A percentile compares a stretch with the other conserved stretches of the same genome.
These are phyloP conservation scores for Syngnathus typhle DNA, from an alignment of 2,113 vertebrate genomes.

Conservation along the genomic window DNA sequence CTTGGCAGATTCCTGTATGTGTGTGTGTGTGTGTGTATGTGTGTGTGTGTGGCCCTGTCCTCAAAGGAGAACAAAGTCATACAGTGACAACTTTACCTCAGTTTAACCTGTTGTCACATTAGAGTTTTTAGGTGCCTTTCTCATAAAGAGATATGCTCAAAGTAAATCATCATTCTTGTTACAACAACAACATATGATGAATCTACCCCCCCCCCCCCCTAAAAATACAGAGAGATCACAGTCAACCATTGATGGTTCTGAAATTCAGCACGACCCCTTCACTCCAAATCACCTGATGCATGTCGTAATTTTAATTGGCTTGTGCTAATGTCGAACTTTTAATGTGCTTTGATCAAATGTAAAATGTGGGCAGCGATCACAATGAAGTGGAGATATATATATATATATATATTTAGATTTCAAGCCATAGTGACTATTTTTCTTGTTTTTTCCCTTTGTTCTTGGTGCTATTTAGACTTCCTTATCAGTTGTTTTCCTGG, in stretches of 20 bases:
- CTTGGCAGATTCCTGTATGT: background rate
- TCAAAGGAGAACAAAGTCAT: constrained; percentile 17
- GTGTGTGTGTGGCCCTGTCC: constrained; percentile 21
- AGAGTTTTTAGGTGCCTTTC: background rate
- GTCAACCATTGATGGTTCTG: constrained; percentile 42
- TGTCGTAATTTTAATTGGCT: background rate
- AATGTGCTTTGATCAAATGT: no score
- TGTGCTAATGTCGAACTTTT: no score
- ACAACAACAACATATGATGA: no score
- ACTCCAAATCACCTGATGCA: constrained; percentile 26
- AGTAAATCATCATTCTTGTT: background rate
- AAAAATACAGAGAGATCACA: background rate
- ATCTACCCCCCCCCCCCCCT: no score
- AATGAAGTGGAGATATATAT: background rate
- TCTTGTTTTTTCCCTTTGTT: constrained; percentile 3
- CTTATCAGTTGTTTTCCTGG: constrained; percentile 42
- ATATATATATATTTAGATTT: background rate
- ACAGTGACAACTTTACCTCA: background rate
- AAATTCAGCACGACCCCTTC: constrained; percentile 14
- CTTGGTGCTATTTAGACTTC: constrained; percentile 40
- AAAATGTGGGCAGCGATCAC: background rate
- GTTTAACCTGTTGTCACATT: background rate
- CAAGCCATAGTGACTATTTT: background rate
- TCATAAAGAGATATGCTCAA: background rate
- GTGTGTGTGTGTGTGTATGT: constrained; percentile 27